phyloP scores from a whole-genome alignment of 2,797 vertebrate genomes.

The Hydrophis major region DNA sequence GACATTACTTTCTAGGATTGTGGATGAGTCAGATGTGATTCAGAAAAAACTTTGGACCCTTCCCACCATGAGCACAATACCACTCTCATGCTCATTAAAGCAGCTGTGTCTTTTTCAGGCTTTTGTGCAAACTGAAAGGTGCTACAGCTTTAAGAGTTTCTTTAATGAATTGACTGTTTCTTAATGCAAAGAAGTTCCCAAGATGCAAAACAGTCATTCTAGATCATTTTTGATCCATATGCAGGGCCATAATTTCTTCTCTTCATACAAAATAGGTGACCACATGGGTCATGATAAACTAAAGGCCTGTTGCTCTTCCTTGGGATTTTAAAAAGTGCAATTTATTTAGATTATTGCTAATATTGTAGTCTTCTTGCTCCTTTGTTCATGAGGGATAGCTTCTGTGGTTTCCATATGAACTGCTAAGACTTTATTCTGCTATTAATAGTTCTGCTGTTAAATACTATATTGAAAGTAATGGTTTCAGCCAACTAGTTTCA shows the following conservation, averaged over 20 bases:
- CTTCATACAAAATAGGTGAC: constrained; percentile 2
- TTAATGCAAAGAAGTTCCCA: neutral
- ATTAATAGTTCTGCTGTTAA: constrained; percentile 3
- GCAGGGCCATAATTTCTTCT: neutral
- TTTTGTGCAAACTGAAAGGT: neutral
- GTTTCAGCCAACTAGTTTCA: neutral
- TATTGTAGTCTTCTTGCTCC: neutral
- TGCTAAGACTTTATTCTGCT: constrained; percentile 31
- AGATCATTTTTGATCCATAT: neutral
- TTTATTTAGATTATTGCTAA: constrained; percentile 40
- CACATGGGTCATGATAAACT: constrained; percentile 20
- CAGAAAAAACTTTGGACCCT: neutral
- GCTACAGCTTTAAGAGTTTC: neutral
- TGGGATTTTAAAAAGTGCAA: neutral
- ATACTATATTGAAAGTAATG: neutral
- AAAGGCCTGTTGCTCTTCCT: neutral
- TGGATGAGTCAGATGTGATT: neutral
- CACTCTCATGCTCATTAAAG: neutral
- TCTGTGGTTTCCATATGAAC: neutral
- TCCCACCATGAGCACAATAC: neutral
- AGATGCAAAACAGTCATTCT: neutral
- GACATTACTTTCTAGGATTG: neutral
- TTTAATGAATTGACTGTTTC: neutral
- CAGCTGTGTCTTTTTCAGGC: neutral
- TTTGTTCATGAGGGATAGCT: neutral